These are phyloP conservation scores for Venustoraphidia nigricollis DNA, from an alignment of 2,888 invertebrate species.

Conservation along the genomic window DNA sequence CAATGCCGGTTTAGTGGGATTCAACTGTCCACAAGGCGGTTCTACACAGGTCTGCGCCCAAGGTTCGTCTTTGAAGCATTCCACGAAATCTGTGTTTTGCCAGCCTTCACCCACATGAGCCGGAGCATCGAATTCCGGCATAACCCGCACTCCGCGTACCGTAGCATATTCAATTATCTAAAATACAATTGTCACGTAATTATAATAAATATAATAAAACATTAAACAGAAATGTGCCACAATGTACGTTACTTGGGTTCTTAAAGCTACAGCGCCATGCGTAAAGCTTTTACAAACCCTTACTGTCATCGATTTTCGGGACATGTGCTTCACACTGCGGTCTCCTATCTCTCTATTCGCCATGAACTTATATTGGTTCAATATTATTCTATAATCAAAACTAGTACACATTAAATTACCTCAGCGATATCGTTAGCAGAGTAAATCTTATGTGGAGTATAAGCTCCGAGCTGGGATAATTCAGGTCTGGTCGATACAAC, in stretches of 20 bases:
- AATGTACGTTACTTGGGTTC: too few relatives aligned
- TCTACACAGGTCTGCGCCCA: conserved; percentile 60
- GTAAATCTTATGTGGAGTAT: conserved; percentile 54
- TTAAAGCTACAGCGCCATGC: too few relatives aligned
- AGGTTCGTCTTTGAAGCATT: conserved; percentile 58
- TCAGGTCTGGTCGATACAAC: conserved; percentile 58
- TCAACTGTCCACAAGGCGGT: conserved; percentile 74
- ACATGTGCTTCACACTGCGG: too few relatives aligned
- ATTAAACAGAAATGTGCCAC: too few relatives aligned
- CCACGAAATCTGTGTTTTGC: conserved; percentile 53
- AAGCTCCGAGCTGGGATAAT: conserved; percentile 61
- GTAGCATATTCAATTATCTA: conserved; percentile 48
- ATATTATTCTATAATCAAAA: too few relatives aligned
- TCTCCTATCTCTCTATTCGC: too few relatives aligned
- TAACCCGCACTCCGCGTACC: conserved; percentile 63
- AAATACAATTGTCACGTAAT: background rate
- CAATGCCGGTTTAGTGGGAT: conserved; percentile 52
- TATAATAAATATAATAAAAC: too few relatives aligned
- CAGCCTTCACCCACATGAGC: conserved; percentile 81
- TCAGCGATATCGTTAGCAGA: conserved; percentile 36
- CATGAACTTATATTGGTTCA: too few relatives aligned
- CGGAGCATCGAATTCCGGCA: conserved; percentile 88
- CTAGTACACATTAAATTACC: conserved; percentile 14
- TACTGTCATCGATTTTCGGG: too few relatives aligned
- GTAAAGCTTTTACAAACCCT: too few relatives aligned